Evolutionary conservation across 2,888 invertebrate species (phyloP).

Genomic region (Drosophila borealis): DNA sequence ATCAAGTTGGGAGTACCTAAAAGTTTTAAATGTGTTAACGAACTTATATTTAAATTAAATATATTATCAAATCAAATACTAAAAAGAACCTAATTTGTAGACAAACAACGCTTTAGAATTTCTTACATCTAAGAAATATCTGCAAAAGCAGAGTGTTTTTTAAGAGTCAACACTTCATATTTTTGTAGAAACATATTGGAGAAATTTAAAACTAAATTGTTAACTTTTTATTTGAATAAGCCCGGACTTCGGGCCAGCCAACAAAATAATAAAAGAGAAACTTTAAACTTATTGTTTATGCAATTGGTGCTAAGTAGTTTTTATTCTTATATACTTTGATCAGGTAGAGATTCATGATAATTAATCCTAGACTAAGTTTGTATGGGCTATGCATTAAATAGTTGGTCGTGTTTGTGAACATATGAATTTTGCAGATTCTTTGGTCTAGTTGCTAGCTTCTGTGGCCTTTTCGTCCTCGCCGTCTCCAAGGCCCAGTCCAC

Average conservation of each 20-base stretch:
- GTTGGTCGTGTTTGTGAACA: slow-evolving; percentile 49
- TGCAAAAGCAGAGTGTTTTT: too few relatives aligned
- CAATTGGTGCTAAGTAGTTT: slow-evolving; percentile 32
- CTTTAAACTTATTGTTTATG: not conserved
- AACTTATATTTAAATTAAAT: not conserved
- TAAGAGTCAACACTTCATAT: too few relatives aligned
- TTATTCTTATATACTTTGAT: slow-evolving; percentile 52
- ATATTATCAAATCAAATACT: not conserved
- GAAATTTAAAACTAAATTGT: too few relatives aligned
- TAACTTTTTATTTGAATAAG: too few relatives aligned
- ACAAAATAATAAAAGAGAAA: too few relatives aligned
- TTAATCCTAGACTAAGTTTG: slow-evolving; percentile 30
- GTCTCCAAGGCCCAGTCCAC: slow-evolving; percentile 79
- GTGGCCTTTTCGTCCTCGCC: slow-evolving; percentile 24
- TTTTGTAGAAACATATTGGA: too few relatives aligned
- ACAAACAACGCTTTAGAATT: too few relatives aligned
- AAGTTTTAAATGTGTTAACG: too few relatives aligned
- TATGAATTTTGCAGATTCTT: slow-evolving; percentile 39
- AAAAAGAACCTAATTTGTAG: too few relatives aligned
- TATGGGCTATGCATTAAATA: slow-evolving; percentile 67
- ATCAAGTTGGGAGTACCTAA: too few relatives aligned
- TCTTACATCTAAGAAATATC: too few relatives aligned
- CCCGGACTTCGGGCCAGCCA: too few relatives aligned
- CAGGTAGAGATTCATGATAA: slow-evolving; percentile 28
- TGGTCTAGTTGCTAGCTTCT: slow-evolving; percentile 21